Evolutionary conservation across 1,140 invertebrate species (phyloP).

Genomic region (Zaprionus nigranus): DNA sequence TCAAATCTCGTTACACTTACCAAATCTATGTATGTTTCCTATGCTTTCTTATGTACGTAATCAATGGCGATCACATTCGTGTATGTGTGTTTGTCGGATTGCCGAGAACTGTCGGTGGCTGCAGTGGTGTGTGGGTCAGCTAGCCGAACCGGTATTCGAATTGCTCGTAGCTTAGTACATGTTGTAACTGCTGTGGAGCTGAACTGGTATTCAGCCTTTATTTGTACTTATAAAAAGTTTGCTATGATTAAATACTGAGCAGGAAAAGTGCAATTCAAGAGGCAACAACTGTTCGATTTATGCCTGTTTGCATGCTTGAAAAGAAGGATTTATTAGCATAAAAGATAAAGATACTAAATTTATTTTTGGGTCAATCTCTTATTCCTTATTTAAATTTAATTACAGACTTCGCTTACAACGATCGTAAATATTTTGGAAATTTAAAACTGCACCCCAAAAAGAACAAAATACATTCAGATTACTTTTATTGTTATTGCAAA

Average conservation of each 20-base stretch:
- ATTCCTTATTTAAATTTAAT: background rate
- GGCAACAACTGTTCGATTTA: background rate
- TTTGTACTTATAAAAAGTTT: constrained; percentile 3
- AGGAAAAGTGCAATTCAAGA: background rate
- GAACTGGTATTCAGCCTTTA: constrained; percentile 10
- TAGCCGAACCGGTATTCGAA: constrained; percentile 66
- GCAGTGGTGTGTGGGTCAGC: constrained; percentile 47
- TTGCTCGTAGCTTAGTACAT: constrained; percentile 25
- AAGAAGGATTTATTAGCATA: background rate
- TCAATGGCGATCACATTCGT: background rate
- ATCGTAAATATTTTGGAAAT: background rate
- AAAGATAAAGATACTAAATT: background rate
- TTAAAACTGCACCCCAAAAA: constrained; percentile 27
- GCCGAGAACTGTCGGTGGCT: constrained; percentile 63
- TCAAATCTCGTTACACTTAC: constrained; percentile 48
- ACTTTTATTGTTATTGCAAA: constrained; percentile 39
- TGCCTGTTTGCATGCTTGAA: background rate
- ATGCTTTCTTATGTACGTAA: constrained; percentile 14
- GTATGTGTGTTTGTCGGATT: constrained; percentile 24
- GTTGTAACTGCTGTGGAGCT: constrained; percentile 36
- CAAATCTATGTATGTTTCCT: constrained; percentile 14
- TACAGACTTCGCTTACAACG: too few relatives aligned
- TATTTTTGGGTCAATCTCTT: background rate
- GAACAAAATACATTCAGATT: constrained; percentile 28
- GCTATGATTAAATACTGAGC: background rate